These are phyloP conservation scores for Gryon sp. DNA, from an alignment of 1,140 invertebrate genomes.

Conservation along the genomic window DNA sequence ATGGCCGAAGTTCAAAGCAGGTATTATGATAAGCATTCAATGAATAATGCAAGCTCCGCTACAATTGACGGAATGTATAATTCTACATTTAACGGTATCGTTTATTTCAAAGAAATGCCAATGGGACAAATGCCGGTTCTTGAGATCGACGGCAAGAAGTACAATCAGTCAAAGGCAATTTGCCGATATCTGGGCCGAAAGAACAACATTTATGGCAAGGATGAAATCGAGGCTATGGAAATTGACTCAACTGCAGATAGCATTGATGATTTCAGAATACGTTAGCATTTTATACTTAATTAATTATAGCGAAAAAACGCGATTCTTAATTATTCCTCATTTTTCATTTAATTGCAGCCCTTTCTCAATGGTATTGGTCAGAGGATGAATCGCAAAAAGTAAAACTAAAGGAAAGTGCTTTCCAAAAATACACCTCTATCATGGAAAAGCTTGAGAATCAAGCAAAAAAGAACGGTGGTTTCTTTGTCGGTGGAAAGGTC, in stretches of 20 bases:
- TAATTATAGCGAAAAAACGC: too few relatives aligned
- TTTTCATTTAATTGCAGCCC: constrained; percentile 13
- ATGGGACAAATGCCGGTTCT: constrained; percentile 70
- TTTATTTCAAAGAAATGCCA: constrained; percentile 64
- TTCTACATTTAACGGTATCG: neutral
- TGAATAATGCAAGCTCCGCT: too few relatives aligned
- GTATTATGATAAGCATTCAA: constrained; percentile 57
- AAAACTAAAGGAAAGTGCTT: constrained; percentile 64
- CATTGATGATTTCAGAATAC: constrained; percentile 65
- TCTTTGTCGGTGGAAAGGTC: constrained; percentile 79
- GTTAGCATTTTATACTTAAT: constrained; percentile 63
- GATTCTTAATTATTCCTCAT: too few relatives aligned
- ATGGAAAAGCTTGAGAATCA: constrained; percentile 77
- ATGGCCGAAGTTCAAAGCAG: constrained; percentile 74
- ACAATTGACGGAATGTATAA: neutral
- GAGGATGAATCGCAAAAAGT: constrained; percentile 61
- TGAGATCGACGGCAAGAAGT: constrained; percentile 67
- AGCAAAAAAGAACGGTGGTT: constrained; percentile 77
- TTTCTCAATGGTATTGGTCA: constrained; percentile 61
- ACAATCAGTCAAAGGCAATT: constrained; percentile 69
- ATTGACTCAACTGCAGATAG: constrained; percentile 67
- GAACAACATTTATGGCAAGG: constrained; percentile 65
- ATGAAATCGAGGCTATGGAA: constrained; percentile 61
- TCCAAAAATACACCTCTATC: constrained; percentile 69
- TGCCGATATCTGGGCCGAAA: constrained; percentile 69